phyloP scores from a whole-genome alignment of 2,797 vertebrate species.

The Spinus olivaceus region DNA sequence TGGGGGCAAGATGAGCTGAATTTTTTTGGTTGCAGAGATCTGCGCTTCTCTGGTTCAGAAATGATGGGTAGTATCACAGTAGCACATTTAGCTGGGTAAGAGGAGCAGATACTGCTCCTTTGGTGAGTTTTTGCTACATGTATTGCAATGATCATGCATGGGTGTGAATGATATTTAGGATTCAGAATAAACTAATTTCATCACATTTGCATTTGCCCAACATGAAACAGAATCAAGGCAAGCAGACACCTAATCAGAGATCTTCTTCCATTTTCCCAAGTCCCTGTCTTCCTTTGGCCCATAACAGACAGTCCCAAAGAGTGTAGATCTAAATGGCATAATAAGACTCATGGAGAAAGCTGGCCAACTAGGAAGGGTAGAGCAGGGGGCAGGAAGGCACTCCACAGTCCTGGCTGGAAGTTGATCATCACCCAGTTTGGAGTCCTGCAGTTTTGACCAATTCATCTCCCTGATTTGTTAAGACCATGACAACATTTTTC shows the following conservation, averaged over 20 bases:
- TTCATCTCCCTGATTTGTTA: background rate
- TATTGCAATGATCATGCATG: background rate
- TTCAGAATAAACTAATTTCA: background rate
- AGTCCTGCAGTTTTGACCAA: background rate
- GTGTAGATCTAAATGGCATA: background rate
- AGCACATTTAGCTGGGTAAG: background rate
- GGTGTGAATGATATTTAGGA: background rate
- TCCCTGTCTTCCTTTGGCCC: background rate
- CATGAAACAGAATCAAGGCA: background rate
- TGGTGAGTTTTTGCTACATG: background rate
- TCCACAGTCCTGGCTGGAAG: background rate
- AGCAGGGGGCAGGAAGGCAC: background rate
- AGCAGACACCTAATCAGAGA: background rate
- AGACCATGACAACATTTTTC: background rate
- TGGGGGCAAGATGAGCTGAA: background rate
- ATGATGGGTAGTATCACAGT: background rate
- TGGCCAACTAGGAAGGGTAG: background rate
- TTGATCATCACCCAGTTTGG: background rate
- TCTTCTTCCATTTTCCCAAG: background rate
- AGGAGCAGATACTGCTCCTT: background rate
- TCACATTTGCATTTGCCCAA: background rate
- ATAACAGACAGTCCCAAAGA: background rate
- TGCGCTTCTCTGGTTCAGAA: background rate
- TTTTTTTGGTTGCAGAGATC: background rate
- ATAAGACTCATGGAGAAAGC: background rate